Evolutionary conservation across 2,797 vertebrate genomes (phyloP).

Genomic region (Siniperca undulata): DNA sequence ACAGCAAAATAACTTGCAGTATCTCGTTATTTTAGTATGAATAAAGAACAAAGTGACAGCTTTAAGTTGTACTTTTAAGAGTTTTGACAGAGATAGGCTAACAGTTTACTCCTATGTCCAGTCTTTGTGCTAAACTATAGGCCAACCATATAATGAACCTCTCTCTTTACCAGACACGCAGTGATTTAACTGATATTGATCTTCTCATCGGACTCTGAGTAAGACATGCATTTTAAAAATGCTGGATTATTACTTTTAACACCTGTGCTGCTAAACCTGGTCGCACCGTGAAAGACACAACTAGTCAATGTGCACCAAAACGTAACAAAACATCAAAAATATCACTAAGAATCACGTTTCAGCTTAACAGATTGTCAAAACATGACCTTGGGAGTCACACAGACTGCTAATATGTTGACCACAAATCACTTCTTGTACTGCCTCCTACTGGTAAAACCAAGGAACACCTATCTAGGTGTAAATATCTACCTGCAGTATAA

Average conservation of each 20-base stretch:
- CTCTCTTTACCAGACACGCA: background rate
- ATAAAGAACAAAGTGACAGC: background rate
- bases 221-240: background rate
- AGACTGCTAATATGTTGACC: background rate
- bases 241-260: background rate
- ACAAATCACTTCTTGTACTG: background rate
- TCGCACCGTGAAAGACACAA: background rate
- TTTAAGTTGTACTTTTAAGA: no score
- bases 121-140: background rate
- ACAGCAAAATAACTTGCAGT: background rate
- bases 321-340: background rate
- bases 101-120: background rate
- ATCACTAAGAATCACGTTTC: background rate
- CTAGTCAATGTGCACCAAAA: background rate
- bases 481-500: background rate
- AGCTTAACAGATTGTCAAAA: background rate
- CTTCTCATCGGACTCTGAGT: background rate
- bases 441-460: constrained; percentile 22
- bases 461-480: background rate
- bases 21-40: background rate
- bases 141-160: background rate
- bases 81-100: background rate
- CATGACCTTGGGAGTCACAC: background rate
- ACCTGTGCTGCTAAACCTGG: no score
- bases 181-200: background rate